These are phyloP conservation scores for Clavelina lepadiformis DNA, from an alignment of 23 tunicate genomes.

Conservation along the genomic window DNA sequence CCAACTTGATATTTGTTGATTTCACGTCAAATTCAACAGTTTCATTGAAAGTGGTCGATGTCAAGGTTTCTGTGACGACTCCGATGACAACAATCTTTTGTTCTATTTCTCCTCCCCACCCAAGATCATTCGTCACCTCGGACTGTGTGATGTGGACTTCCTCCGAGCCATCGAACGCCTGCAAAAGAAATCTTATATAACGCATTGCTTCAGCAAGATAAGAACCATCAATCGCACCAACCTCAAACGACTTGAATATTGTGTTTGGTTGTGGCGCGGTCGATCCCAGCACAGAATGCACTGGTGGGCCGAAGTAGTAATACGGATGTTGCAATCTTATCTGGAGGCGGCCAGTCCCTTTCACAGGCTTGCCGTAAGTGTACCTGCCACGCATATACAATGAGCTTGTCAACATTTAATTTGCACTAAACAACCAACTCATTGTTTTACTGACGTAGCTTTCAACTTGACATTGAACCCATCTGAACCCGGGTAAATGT, in stretches of 20 bases:
- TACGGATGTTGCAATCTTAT: not conserved
- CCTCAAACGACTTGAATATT: not conserved
- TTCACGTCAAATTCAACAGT: conserved; percentile 23
- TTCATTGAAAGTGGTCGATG: conserved; percentile 30
- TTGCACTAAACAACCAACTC: too few relatives aligned
- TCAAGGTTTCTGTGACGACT: conserved; percentile 44
- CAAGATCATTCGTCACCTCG: conserved; percentile 14
- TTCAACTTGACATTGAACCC: conserved; percentile 31
- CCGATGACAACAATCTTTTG: conserved; percentile 22
- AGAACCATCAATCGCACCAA: not conserved
- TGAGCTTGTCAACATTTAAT: too few relatives aligned
- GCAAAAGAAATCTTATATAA: not conserved
- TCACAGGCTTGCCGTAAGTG: conserved; percentile 85
- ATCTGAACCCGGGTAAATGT: conserved; percentile 23
- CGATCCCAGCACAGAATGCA: not conserved
- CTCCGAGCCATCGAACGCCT: conserved; percentile 49
- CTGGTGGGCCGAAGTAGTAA: not conserved
- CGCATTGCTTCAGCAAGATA: not conserved
- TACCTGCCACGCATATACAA: conserved; percentile 44
- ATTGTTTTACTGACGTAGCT: conserved; percentile 60
- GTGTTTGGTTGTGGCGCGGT: not conserved
- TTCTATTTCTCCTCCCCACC: conserved; percentile 41
- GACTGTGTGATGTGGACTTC: conserved; percentile 15
- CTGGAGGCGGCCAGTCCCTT: conserved; percentile 24
- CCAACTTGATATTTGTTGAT: conserved; percentile 41